Evolutionary conservation across 2,113 vertebrate genomes (phyloP), one percentile per base, ranked within the genome.

Genomic region (Megaceryle maxima): DNA sequence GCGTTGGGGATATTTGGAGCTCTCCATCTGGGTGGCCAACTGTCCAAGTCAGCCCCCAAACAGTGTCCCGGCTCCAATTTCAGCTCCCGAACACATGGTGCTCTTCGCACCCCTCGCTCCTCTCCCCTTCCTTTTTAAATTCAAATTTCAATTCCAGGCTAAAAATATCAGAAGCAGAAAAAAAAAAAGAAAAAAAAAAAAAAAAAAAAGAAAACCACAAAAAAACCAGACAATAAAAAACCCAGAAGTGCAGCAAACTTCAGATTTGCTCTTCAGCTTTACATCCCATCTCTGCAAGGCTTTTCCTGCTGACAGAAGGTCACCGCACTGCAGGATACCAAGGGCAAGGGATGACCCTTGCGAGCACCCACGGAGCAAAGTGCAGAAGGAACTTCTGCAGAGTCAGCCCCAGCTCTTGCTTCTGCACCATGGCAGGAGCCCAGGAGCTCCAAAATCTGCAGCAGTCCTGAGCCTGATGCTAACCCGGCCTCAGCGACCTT

Each of bases 21-120:
- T 0, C 74, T 95, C 93, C 93, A 79, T 92, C 83, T 93, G 95
- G n/a, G 6, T 3, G 39, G 72, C 94, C 95, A 94, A 87, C 92
- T 94, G 92, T 86, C 83, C 57, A 29, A 13, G 2, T 4, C 86
- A 26, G 51, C 91, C 83, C 88, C 83, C 56, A 60, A 35, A 67
- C 83, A 84, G 69, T 21, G 1, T 37, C 68, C 64, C 29, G 0
- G 78, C 87, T 94, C 91, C 94, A 43, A 79, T 64, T 72, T 28
- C 2, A 29, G 77, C 88, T 91, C 87, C 81, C 18, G 17, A 96
- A 91, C 95, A 92, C 95, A 96, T 51, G 83, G 87, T 28, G 70
- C 83, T 89, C 77, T 92, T 64, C 82, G 69, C 94, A 94, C 77
- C 77, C 88, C 80, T 72, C 76, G 62, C 56, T 94, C 73, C 81